These are phyloP conservation scores for Sebastes matsubarae DNA, from an alignment of 2,797 vertebrate species.

Conservation along the genomic window DNA sequence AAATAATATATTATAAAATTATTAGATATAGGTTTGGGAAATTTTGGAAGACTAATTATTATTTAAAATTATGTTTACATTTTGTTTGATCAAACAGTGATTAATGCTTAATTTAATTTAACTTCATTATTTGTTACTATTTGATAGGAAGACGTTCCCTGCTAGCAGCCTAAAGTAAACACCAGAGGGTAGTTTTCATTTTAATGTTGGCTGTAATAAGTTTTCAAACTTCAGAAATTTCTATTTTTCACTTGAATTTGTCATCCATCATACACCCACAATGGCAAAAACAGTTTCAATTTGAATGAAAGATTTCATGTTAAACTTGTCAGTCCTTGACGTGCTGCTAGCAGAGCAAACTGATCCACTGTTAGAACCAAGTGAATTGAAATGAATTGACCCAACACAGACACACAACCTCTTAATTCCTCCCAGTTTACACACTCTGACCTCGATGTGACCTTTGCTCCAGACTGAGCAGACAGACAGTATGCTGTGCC, in stretches of 20 bases:
- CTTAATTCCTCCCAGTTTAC: constrained; percentile 1
- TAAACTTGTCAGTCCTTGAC: not conserved
- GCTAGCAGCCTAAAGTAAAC: too few species aligned
- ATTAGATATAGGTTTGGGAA: not conserved
- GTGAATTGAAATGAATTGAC: constrained; percentile 25
- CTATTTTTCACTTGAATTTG: not conserved
- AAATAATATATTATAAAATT: not conserved
- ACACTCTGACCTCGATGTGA: constrained; percentile 1
- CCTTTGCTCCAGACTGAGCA: constrained; percentile 2
- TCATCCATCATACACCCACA: not conserved
- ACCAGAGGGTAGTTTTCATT: too few species aligned
- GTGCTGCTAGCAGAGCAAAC: not conserved
- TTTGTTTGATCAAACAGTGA: not conserved
- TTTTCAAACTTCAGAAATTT: not conserved
- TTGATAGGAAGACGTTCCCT: not conserved
- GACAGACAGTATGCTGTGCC: not conserved
- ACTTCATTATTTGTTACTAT: not conserved
- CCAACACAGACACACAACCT: not conserved
- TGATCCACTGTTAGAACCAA: not conserved
- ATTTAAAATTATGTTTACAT: constrained; percentile 1
- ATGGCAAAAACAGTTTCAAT: not conserved
- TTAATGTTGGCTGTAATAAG: not conserved
- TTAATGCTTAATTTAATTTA: not conserved
- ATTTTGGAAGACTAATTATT: not conserved
- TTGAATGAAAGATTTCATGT: not conserved